Percentiles rank a stretch among this genome's conserved stretches.
phyloP scores from a whole-genome alignment of 2,113 vertebrate species.

The Melanerpes aurifrons region DNA sequence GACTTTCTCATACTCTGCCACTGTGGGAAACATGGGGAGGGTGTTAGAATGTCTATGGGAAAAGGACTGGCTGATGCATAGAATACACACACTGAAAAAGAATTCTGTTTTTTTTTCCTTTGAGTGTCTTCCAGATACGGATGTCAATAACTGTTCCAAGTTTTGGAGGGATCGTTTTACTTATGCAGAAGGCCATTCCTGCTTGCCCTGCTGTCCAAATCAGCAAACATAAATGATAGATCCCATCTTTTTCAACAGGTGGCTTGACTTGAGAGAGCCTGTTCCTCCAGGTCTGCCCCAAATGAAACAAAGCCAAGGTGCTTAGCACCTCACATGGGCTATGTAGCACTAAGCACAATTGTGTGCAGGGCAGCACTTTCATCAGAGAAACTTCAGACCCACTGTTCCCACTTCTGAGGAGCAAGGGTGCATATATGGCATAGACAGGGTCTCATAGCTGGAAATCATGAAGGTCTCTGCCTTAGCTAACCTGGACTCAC shows the following conservation, averaged over 20 bases:
- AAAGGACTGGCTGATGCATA: neutral
- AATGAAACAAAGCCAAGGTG: neutral
- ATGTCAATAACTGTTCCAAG: neutral
- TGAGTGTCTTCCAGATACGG: neutral
- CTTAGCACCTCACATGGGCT: neutral
- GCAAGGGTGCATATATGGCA: accelerated
- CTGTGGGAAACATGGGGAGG: neutral
- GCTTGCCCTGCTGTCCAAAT: neutral
- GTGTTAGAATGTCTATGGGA: neutral
- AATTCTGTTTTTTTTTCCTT: neutral
- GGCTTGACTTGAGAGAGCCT: neutral
- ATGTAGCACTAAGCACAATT: neutral
- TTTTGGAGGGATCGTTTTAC: neutral
- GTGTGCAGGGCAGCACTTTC: neutral
- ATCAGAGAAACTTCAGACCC: neutral
- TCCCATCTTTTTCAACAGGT: neutral
- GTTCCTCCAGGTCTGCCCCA: neutral
- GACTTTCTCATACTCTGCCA: neutral
- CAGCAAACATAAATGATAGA: neutral
- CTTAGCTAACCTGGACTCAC: neutral
- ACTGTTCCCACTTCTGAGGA: neutral
- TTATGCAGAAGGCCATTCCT: neutral
- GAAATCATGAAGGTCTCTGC: neutral
- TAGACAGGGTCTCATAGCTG: neutral
- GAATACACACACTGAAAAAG: neutral